Base-by-base conservation (phyloP, 2,113 vertebrate species). In the Tamias sibiricus region DNA sequence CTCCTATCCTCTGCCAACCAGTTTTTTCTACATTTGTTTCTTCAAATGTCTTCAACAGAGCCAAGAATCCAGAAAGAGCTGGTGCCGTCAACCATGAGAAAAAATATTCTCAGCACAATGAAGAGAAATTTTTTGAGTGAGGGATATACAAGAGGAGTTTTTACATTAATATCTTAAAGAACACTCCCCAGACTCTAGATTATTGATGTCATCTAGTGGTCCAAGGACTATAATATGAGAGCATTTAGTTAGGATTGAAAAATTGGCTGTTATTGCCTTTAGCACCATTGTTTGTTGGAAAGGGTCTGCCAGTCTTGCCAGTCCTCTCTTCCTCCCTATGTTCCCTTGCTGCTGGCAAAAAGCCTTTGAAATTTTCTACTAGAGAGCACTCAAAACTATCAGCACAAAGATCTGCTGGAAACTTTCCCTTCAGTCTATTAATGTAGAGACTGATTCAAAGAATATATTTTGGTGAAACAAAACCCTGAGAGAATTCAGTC, bases 381-480 rank as follows among this genome's bases (percentile, higher is more conserved):
- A 85, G 37, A 77, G 47, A 89, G 47, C 81, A 94, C 86, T 96
- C 72, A 96, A 95, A 97, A 83, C 94, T 96, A 96, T 98, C 94
- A 95, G 93, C 82, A 88, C 40, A 96, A 94, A 94, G 79, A 96
- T 93, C 95, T 95, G 74, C 66, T 96, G 96, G 91, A 95, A 96
- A 93, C 62, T 66, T 97, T 86, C 94, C 94, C 37, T 79, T 62
- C 57, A 35, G 68, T 76, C 89, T 93, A 76, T 95, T 92, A 95
- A 94, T 32, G 68, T 75, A 87, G 82, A 95, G 62, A 89, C 59
- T 42, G 80, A 82, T 47, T 91, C 94, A 92, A 85, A 69, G 59
- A 96, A 54, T 80, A 69, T 57, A 66, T 37, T 89, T 72, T 49
- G 24, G 59, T 75, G 74, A 93, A 94, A 91, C 20, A 93, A 83